Evolutionary conservation across 1,140 invertebrate genomes (phyloP).

Genomic region (Sycophaga agraensis): DNA sequence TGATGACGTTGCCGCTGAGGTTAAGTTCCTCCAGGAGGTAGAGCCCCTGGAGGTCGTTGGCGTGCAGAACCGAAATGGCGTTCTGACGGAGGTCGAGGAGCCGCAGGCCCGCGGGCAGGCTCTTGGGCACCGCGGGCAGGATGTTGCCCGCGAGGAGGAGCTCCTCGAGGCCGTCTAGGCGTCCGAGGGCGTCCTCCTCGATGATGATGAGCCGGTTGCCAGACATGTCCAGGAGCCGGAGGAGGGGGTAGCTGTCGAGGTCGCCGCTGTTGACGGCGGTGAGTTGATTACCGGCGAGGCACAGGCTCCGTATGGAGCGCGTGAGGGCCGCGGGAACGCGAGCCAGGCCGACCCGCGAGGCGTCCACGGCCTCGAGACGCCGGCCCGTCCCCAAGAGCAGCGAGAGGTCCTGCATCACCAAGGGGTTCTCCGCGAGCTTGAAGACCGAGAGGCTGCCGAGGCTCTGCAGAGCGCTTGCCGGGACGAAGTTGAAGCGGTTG

Average conservation of each 20-base stretch:
- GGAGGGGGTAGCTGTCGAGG: constrained; percentile 83
- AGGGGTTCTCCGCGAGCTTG: constrained; percentile 71
- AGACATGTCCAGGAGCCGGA: constrained; percentile 79
- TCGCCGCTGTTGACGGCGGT: constrained; percentile 77
- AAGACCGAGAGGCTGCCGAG: constrained; percentile 76
- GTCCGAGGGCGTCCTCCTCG: constrained; percentile 83
- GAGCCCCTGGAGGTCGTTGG: constrained; percentile 70
- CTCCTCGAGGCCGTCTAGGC: constrained; percentile 75
- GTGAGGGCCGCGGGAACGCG: constrained; percentile 82
- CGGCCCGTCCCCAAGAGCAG: constrained; percentile 70
- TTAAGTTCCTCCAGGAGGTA: constrained; percentile 70
- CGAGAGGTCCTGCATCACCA: constrained; percentile 64
- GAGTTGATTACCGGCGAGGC: constrained; percentile 76
- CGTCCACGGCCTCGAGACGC: constrained; percentile 76
- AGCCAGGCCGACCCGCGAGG: constrained; percentile 75
- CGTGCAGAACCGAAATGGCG: constrained; percentile 65
- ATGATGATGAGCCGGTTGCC: constrained; percentile 75
- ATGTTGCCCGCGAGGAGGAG: constrained; percentile 79
- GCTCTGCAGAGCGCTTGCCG: constrained; percentile 71
- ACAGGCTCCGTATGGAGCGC: constrained; percentile 77
- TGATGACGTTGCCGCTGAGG: constrained; percentile 69
- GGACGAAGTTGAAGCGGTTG: constrained; percentile 69
- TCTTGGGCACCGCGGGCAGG: constrained; percentile 66
- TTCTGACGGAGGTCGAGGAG: constrained; percentile 69
- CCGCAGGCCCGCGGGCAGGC: constrained; percentile 65